Base-by-base conservation (phyloP, 2,113 vertebrate genomes). In the Fregata magnificens region DNA sequence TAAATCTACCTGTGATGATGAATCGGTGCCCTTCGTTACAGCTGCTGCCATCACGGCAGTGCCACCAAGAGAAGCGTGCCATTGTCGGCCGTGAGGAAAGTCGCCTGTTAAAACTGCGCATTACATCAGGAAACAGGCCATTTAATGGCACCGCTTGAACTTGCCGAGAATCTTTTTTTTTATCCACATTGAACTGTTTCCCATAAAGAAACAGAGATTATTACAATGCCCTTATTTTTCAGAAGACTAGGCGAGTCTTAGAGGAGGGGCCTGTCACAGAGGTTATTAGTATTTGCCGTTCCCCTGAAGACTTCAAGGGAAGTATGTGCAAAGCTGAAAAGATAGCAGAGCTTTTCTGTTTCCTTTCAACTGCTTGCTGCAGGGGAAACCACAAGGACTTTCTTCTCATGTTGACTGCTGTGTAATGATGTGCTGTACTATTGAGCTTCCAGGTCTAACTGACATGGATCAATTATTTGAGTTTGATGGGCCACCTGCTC, bases 391-490 rank as follows among this genome's bases (percentile, higher is more conserved):
- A 90, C 81, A 80, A 85, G 89, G 84, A 88, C 81, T 97, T 97
- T 82, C 76, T 93, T 94, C 81, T 95, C 73, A 40, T 77, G 86
- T 93, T 95, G 91, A 76, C 81, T 96, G 81, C 78, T 91, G 74
- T 91, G 74, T 95, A 96, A 95, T 94, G 94, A 96, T 95, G 93
- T 88, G 93, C 86, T 93, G 53, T 93, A 53, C 62, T 93, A 34
- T 90, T 73, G 93, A 95, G 95, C 90, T 96, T 95, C 66, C 66
- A 79, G 66, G 45, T 94, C 84, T 91, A 42, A 67, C 89, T 93
- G 91, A 90, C 90, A 55, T 58, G 71, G 81, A 95, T 96, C 95
- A 96, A 72, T 97, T 97, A 88, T 80, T 95, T 58, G 84, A 95
- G 79, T 93, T 91, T 93, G 91, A 94, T 95, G 82, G 91, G 81